Evolutionary conservation across 2,888 invertebrate genomes (phyloP).

Genomic region (Busseola fusca): DNA sequence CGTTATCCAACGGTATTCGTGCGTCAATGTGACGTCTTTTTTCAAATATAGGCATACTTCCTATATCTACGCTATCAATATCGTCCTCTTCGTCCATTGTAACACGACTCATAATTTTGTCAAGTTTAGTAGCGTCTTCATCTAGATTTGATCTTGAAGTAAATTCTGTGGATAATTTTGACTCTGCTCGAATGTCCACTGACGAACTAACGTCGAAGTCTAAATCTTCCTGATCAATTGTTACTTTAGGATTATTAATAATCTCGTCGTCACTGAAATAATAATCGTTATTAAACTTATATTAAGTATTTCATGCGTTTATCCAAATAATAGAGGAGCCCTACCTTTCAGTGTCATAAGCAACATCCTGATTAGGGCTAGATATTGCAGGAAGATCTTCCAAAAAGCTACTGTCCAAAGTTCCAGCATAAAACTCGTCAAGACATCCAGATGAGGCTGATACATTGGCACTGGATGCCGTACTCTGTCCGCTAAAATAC

Average conservation of each 20-base stretch:
- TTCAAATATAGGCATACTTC: conserved; percentile 74
- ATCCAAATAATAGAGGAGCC: not conserved
- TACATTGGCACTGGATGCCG: conserved; percentile 71
- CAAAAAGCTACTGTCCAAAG: conserved; percentile 92
- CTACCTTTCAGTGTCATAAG: conserved; percentile 81
- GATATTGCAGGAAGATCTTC: conserved; percentile 89
- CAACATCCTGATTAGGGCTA: conserved; percentile 68
- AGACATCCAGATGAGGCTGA: conserved; percentile 90
- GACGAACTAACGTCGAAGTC: conserved; percentile 76
- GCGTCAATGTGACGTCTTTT: conserved; percentile 70
- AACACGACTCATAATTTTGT: conserved; percentile 67
- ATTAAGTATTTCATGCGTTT: not conserved
- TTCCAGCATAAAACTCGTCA: conserved; percentile 90
- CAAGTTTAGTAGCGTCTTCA: conserved; percentile 61
- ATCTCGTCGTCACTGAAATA: conserved; percentile 90
- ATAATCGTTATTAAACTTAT: not conserved
- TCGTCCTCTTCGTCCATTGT: conserved; percentile 64
- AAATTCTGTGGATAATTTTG: conserved; percentile 51
- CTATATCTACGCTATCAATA: conserved; percentile 66
- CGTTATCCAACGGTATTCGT: conserved; percentile 72
- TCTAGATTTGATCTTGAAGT: conserved; percentile 45
- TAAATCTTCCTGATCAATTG: conserved; percentile 95
- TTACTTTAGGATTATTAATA: conserved; percentile 93
- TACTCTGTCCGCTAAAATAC: conserved; percentile 70
- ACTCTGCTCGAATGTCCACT: conserved; percentile 48